Conservation (phyloP, 2,888 invertebrate species). For the Lepidonotus clava region DNA sequence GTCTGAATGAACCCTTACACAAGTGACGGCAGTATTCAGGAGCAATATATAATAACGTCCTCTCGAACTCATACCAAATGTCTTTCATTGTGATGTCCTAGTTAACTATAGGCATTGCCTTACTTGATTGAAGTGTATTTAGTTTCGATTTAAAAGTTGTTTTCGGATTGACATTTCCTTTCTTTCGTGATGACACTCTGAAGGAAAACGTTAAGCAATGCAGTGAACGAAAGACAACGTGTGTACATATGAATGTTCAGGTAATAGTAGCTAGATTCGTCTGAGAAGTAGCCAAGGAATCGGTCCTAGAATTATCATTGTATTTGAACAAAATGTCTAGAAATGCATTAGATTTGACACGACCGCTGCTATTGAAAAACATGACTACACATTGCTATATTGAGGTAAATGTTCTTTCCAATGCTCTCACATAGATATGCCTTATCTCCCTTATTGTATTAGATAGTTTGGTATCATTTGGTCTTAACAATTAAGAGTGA, state of each 20-base stretch:
- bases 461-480: no score
- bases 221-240: neutral
- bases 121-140: neutral
- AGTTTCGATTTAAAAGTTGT: neutral
- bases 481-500: no score
- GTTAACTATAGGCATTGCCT: neutral
- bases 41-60: no score
- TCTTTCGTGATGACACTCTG: neutral
- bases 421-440: no score
- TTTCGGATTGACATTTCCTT: neutral
- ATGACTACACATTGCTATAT: conserved; percentile 1
- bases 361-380: conserved; percentile 2
- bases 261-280: neutral
- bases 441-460: no score
- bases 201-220: neutral
- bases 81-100: conserved; percentile 3
- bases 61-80: neutral
- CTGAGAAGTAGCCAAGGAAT: no score
- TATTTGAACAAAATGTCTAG: no score
- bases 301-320: neutral
- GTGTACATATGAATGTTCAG: neutral
- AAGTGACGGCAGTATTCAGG: no score
- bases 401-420: neutral
- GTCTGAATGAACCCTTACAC: no score
- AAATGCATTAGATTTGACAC: neutral